Base-by-base conservation (phyloP, 2,888 invertebrate species). In the Tetanocera ferruginea region DNA sequence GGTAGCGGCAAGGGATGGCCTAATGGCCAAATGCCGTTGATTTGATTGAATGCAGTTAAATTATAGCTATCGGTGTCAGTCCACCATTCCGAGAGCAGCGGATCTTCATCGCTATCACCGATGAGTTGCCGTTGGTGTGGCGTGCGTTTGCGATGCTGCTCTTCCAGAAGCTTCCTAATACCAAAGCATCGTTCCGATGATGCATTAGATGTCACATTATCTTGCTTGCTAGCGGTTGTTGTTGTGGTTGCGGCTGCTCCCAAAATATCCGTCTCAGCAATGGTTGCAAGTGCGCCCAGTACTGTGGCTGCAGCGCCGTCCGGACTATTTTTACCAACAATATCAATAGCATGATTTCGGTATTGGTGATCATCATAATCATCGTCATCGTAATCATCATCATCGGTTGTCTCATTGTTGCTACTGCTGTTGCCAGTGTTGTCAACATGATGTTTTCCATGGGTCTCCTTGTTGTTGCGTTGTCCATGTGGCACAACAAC, bases 1-100 rank as follows among this genome's bases (percentile, higher is more conserved):
- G 96, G 96, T 89, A 94, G 91, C 85, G 97, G 94, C 85, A 95
- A 90, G 80, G 94, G 94, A 89, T 93, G 93, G 82, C 93, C 93
- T 85, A 92, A 89, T 67, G 94, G 94, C 94, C 94, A 94, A 77
- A 91, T 90, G 37, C 92, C 92, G 80, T 91, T 90, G 25, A 89
- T 87, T 86, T 92, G 91, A 81, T 89, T 88, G 81, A 88, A 90
- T 82, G 89, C 89, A 80, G 83, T 85, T 83, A 90, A 86, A 86
- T 90, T 89, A 72, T 90, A 90, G 81, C 87, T 87, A 84, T 90
- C 89, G 51, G 83, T 84, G 80, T 84, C 85, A 67, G 88, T 87
- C 89, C 87, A 89, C 80, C 83, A 83, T 37, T 83, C 80, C 72
- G 82, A 78, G 19, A 80, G 79, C 5, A 23, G 43, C 19, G 34